Base-by-base conservation (phyloP, 2,797 vertebrate species). In the Spatula versicolor region DNA sequence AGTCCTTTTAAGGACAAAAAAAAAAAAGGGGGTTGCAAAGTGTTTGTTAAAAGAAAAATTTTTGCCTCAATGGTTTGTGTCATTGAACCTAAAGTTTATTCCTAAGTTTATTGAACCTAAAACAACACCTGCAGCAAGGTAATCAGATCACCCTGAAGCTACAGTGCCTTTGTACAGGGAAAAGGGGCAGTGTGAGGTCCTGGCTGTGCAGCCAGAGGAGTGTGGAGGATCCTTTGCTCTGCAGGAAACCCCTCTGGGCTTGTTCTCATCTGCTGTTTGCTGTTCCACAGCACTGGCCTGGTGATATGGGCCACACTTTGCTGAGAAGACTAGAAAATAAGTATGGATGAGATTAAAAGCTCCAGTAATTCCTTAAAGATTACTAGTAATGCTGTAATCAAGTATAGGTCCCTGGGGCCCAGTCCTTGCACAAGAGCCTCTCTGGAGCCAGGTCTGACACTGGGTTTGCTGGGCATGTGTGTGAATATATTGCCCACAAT, bases 21-120 rank as follows among this genome's bases (percentile, higher is more conserved):
- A 69, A 69, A 83, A 58, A 69, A 41, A 6, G 39, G 64, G 79
- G 28, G 50, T 22, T 77, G 75, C 11, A 48, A 74, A 64, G 23
- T 20, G 19, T 52, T 77, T 67, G 76, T 8, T 58, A 64, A 72
- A 94, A 74, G 55, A 83, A 63, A 92, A 1, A 6, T 46, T 92
- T 33, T 74, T 80, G 64, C 68, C 46, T 90, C 54, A 54, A 85
- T 80, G 46, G 13, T 45, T 79, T 71, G 37, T 59, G 83, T 93
- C 6, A 2, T 62, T 37, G 35, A 37, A 37, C 35, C 35, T 37
- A 37, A 37, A 37, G 35, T 37, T 37, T 37, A 37, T 37, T 37
- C 35, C 35, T 88, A 96, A 88, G 26, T 45, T 93, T 69, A 85
- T 3, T 37, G 68, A 93, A 88, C 64, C 35, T 28, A 79, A 88